Conservation (phyloP, 1,140 invertebrate genomes). For the Drosophila nannoptera region DNA sequence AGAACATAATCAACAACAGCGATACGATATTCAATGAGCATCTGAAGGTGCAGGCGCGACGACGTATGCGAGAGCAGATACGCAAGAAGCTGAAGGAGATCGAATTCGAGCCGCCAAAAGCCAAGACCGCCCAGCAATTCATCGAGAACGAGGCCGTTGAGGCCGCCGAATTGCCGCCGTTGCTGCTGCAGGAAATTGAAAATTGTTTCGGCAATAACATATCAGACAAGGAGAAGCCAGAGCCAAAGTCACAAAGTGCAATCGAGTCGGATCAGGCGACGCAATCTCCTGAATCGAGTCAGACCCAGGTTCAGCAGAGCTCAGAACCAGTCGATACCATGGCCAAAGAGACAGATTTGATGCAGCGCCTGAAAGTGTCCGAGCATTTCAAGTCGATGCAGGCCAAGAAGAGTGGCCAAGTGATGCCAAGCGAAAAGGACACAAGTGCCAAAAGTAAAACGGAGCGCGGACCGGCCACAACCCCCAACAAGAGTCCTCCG, state of each 20-base stretch:
- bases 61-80: conserved; percentile 63
- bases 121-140: conserved; percentile 34
- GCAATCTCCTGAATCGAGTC: background rate
- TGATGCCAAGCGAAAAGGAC: background rate
- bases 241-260: background rate
- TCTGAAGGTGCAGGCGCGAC: conserved; percentile 61
- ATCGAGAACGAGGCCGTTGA: conserved; percentile 71
- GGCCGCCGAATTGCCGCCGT: conserved; percentile 57
- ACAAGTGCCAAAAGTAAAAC: background rate
- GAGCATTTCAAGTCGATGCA: conserved; percentile 24
- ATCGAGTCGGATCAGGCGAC: background rate
- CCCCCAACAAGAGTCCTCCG: background rate
- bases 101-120: conserved; percentile 53
- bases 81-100: conserved; percentile 61
- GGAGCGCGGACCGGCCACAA: background rate
- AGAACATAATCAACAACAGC: conserved; percentile 71
- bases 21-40: conserved; percentile 71
- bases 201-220: conserved; percentile 66
- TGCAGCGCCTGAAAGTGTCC: conserved; percentile 36
- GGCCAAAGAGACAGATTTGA: conserved; percentile 33
- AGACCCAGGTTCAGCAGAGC: background rate
- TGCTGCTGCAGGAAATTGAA: conserved; percentile 64
- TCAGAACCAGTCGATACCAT: conserved; percentile 1
- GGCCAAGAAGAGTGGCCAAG: background rate
- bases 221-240: background rate